Evolutionary conservation across 2,113 vertebrate genomes (phyloP), one percentile per base, ranked within the genome.

Genomic region (Hypanus sabinus): DNA sequence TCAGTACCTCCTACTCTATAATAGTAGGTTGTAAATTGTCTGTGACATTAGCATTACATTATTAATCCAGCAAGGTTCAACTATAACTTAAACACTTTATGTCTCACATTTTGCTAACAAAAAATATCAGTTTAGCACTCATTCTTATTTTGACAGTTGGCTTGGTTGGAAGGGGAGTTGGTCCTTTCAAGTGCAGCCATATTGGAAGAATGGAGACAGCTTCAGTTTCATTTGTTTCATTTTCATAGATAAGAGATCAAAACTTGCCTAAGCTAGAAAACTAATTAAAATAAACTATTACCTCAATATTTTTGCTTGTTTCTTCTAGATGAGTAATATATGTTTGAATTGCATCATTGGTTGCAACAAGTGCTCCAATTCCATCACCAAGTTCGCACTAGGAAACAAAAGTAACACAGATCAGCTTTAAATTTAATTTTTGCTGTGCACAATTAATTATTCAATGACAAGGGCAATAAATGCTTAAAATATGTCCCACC

Each of bases 361-460:
- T 79, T 4, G 94, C 94, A 75, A 95, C 95, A 94, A 98, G 94
- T 76, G 95, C 95, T 2, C 94, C 91, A 75, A 98, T 83, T 11
- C 94, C 96, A 22, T 96, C 96, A 0, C 80, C 96, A 94, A 97
- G 96, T 94, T 96, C 96, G 0, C 95, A 95, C 97, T 98, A 94
- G 24, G 68, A 94, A 94, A 83, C 55, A 94, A 93, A 83, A 22
- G 33, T 30, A 79, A n/a, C 24, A 81, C 36, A 38, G 12, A 20
- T 18, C 4, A 46, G 22, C 46, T 62, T 36, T 65, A 77, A 27
- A 77, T 94, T 68, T 80, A 90, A 65, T 7, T 14, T 33, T 90
- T 90, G 27, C 6, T 22, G n/a, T 33, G 65, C 18, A 7, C n/a
- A 1, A 14, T 65, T 36, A 33, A 90, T 20, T 90, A 90, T 90